Percentiles rank a stretch among this genome's conserved stretches.
Evolutionary conservation across 2,797 vertebrate species (phyloP).

Genomic region (Tapirus indicus): DNA sequence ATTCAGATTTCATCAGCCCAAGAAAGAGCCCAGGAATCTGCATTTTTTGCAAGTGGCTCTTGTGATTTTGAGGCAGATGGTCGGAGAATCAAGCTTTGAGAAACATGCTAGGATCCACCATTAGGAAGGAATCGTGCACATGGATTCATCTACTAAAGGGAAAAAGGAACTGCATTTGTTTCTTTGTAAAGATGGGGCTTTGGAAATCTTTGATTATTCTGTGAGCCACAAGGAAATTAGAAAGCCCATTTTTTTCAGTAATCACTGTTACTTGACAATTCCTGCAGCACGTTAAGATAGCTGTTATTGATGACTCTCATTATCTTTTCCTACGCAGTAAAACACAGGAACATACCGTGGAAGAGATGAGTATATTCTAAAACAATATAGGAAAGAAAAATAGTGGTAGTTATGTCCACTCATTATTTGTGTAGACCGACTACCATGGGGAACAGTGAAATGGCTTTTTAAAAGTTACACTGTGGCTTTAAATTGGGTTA

Average conservation of each 20-base stretch:
- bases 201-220: conserved; percentile 24
- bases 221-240: conserved; percentile 55
- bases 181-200: conserved; percentile 3
- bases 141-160: not conserved
- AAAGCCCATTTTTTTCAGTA: conserved; percentile 9
- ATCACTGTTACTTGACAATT: conserved; percentile 39
- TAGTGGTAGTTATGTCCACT: not conserved
- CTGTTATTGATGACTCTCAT: not conserved
- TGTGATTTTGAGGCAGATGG: not conserved
- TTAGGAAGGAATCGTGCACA: not conserved
- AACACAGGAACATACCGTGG: not conserved
- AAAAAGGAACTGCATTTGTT: not conserved
- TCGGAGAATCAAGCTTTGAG: not conserved
- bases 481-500: conserved; percentile 61
- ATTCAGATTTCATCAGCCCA: not conserved
- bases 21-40: not conserved
- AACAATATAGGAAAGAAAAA: conserved; percentile 52
- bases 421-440: conserved; percentile 31
- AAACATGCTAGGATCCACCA: not conserved
- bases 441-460: conserved; percentile 11
- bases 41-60: not conserved
- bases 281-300: conserved; percentile 37
- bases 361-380: conserved; percentile 36
- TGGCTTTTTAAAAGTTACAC: conserved; percentile 37
- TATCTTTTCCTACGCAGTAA: conserved; percentile 44